Evolutionary conservation across 2,888 invertebrate species (phyloP).

Genomic region (Drosophila mercatorum): DNA sequence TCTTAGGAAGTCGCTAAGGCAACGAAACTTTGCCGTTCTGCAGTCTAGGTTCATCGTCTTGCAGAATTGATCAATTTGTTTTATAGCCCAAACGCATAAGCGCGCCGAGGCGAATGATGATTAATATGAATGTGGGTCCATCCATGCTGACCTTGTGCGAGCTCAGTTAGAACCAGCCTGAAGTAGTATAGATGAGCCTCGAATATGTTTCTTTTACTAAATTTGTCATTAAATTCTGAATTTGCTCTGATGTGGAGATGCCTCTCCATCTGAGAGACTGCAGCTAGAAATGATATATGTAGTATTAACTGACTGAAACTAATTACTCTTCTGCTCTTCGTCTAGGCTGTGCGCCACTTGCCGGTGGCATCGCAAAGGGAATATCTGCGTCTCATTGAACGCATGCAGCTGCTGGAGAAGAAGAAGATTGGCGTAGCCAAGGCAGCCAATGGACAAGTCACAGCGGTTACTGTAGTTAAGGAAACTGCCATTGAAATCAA

Average conservation of each 20-base stretch:
- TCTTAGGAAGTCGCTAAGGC: too few species aligned
- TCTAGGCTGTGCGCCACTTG: slow-evolving; percentile 83
- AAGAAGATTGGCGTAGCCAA: slow-evolving; percentile 36
- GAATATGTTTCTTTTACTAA: neutral
- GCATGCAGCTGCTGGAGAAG: slow-evolving; percentile 83
- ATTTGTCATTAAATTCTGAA: neutral
- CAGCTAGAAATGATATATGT: too few species aligned
- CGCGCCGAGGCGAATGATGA: neutral
- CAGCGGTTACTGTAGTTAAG: neutral
- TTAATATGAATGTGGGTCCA: neutral
- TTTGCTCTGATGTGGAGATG: too few species aligned
- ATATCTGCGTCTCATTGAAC: slow-evolving; percentile 82
- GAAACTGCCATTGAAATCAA: neutral
- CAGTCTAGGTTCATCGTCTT: neutral
- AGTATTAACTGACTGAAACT: too few species aligned
- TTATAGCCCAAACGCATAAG: neutral
- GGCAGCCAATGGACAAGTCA: neutral
- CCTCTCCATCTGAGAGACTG: too few species aligned
- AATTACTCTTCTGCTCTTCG: neutral
- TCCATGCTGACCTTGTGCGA: neutral
- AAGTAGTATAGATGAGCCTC: neutral
- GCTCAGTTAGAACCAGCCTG: slow-evolving; percentile 2
- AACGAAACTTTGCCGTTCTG: neutral
- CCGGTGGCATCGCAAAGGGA: slow-evolving; percentile 83
- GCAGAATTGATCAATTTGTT: neutral